Base-by-base conservation (phyloP, 92 coral and sea anemone genomes). In the Ricordea florida region DNA sequence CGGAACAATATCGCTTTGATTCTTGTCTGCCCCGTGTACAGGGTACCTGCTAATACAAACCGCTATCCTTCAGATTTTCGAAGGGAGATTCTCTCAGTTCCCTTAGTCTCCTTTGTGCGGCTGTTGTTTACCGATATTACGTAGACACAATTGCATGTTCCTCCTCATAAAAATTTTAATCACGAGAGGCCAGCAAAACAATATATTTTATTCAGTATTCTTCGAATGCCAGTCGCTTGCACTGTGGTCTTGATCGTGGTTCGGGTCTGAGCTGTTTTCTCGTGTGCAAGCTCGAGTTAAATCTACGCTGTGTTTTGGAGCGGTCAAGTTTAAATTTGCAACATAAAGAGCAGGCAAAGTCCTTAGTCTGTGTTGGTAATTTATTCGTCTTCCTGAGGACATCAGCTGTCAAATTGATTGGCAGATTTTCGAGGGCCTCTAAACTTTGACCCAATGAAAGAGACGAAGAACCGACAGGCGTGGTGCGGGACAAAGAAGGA, bases 401-500 rank as follows among this genome's bases (percentile, higher is more conserved):
- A 37, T 70, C 52, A 70, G 77, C 65, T 70, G 77, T 70, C 77
- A 70, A 70, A 55, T 37, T 70, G 77, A 70, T 70, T 70, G 77
- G 77, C 77, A 70, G 77, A 37, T 53, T 37, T 53, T 53, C 30
- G 8, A 70, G 65, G 53, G 66, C 29, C 50, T 37, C 66, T 16
- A 52, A 1, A 53, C n/a, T 25, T 16, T 26, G 53, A 58, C 42
- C 77, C 77, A 70, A 70, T 70, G 53, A 70, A 42, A 70, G 77
- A 26, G 29, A 43, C 29, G 70, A 55, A 57, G 48, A 56, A 41
- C 68, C 41, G 42, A 63, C 85, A 74, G 90, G 87, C 93, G 85
- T 83, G 90, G 93, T 72, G 30, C 43, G 37, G 87, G 78, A 91
- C 97, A 91, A 91, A 72, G 36, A 83, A 49, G 61, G 57, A 80